Base-by-base conservation (phyloP, 2,113 vertebrate genomes). In the Myxocyprinus asiaticus region DNA sequence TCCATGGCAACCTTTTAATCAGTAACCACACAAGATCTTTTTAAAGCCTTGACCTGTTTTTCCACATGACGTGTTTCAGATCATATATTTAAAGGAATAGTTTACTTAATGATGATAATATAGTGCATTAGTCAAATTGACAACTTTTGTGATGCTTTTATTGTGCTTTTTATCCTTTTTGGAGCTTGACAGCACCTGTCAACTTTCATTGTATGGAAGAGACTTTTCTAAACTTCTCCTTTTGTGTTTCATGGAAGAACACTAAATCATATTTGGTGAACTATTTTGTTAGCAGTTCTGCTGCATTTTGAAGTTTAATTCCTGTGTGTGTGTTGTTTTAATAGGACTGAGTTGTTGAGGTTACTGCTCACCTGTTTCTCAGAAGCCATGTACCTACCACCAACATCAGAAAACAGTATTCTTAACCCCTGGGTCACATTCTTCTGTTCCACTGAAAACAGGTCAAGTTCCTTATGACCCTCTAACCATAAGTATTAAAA, bases 401-500 rank as follows among this genome's bases (percentile, higher is more conserved):
- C 97, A 0, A 93, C 96, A 53, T 89, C 95, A 0, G 98, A 99
- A 65, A 95, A 91, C 85, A 90, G n/a, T 69, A 90, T 93, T 15
- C 79, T 93, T 79, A 99, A 99, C 86, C 97, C 98, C 3, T 99
- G 98, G 98, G 97, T 99, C 77, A 96, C 97, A 42, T 99, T 99
- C 88, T 99, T 99, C 90, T 99, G 98, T 88, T 99, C 97, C 65
- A 92, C 96, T 0, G 97, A 99, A 81, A 99, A 99, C 86, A 95
- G 97, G 98, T 99, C 79, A 33, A 33, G 22, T 3, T 33, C 1
- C 22, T 33, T 33, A 33, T 33, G 22, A 33, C 22, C 22, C 22
- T 33, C 22, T 33, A 33, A 33, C 22, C 22, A 33, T 33, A 33
- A 33, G 22, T 33, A 33, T 33, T 33, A 33, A 33, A 33, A 33